phyloP scores from a whole-genome alignment of 1,140 invertebrate genomes.

The Latrodectus geometricus region DNA sequence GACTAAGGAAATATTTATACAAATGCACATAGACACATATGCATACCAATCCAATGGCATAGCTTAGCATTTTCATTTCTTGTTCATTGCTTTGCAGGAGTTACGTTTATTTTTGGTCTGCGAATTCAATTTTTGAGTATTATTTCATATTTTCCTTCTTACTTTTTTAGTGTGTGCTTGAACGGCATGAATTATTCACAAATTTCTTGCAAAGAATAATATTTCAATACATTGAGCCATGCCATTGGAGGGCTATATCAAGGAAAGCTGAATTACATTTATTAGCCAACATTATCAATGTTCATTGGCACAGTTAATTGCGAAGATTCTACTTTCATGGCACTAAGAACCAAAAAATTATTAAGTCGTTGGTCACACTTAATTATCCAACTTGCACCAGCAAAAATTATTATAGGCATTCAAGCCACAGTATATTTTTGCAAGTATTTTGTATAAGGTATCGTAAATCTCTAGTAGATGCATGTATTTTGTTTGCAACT shows the following conservation, averaged over 20 bases:
- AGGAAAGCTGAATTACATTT: constrained; percentile 39
- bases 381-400: constrained; percentile 31
- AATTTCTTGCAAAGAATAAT: background rate
- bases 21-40: constrained; percentile 47
- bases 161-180: background rate
- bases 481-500: constrained; percentile 12
- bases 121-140: background rate
- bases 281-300: constrained; percentile 25
- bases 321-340: constrained; percentile 39
- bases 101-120: background rate
- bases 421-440: constrained; percentile 31
- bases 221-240: constrained; percentile 7
- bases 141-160: background rate
- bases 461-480: background rate
- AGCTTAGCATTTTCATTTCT: background rate
- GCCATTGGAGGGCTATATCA: constrained; percentile 27
- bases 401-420: constrained; percentile 13
- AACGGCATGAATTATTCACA: background rate
- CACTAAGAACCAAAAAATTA: constrained; percentile 54
- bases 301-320: constrained; percentile 43
- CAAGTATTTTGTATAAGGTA: background rate
- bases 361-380: constrained; percentile 38
- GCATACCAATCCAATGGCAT: constrained; percentile 25
- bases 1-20: constrained; percentile 33
- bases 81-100: background rate